Base-by-base conservation (phyloP, 2,888 invertebrate genomes). In the Villa cingulata region DNA sequence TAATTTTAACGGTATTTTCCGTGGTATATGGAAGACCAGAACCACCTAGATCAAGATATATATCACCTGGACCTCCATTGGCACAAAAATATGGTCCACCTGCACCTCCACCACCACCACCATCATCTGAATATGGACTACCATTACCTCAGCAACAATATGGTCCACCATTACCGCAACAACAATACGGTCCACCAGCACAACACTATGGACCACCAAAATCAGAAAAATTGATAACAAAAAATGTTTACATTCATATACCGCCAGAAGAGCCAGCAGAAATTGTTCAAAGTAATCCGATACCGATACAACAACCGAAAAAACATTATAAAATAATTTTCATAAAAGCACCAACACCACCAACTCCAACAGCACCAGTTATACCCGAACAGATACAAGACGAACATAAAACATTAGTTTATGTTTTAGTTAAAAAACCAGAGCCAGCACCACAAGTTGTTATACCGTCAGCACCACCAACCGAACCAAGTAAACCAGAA, bases 331-430 rank as follows among this genome's bases (percentile, higher is more conserved):
- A 75, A 58, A 74, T 75, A 56, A 72, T 75, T 51, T 75, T 75
- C 63, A 75, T 75, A 55, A 75, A 75, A 59, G 74, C 74, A 23
- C 74, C 74, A 18, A 69, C 70, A 49, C 68, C 72, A 45, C 71
- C 71, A 14, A 66, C 70, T 9, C 72, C 72, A 15, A 66, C 68
- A 46, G 72, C 66, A 29, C 73, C 73, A 50, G 65, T 71, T 41
- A 58, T 73, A 48, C 72, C 78, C 23, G 68, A 81, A 45, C 83
- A 86, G 57, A 83, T 83, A 23, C 87, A 85, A 68, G 86, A 87
- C 62, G 88, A 89, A 69, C 86, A 88, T 73, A 89, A 89, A 74
- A 88, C 88, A 9, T 74, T 88, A 55, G 86, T 88, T 51, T 88
- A 89, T 70, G 88, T 89, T 44, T 69, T 89, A 66, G 87, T 88